phyloP scores from a whole-genome alignment of 2,797 vertebrate genomes.

The Phrynocephalus guinanensis region DNA sequence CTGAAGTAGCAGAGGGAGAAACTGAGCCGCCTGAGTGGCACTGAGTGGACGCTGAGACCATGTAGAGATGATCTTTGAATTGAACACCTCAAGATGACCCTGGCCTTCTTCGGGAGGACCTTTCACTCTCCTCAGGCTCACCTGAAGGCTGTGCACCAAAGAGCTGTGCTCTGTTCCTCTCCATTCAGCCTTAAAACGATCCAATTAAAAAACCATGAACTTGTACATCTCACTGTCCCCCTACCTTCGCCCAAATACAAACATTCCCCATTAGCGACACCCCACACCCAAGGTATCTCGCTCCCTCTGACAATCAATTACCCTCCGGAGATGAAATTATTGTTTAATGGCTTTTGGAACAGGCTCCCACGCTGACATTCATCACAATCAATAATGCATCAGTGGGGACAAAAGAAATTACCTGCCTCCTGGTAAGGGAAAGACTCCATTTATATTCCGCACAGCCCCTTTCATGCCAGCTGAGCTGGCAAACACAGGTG shows the following conservation, averaged over 20 bases:
- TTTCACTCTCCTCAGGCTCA: not conserved
- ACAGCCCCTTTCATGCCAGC: constrained; percentile 66
- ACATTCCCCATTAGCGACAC: constrained; percentile 71
- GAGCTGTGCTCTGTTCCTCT: constrained; percentile 48
- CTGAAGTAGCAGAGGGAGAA: not conserved
- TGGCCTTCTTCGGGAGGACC: constrained; percentile 3
- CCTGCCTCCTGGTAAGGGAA: constrained; percentile 81
- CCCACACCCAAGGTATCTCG: constrained; percentile 70
- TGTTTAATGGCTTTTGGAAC: constrained; percentile 85
- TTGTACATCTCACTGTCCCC: constrained; percentile 66
- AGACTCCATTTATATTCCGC: constrained; percentile 79
- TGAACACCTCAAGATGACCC: not conserved
- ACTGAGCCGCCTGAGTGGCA: not conserved
- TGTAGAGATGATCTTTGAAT: not conserved
- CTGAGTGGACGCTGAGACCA: not conserved
- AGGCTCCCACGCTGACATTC: constrained; percentile 82
- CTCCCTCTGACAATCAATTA: constrained; percentile 83
- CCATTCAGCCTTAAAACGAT: constrained; percentile 57
- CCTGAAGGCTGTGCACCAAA: constrained; percentile 25
- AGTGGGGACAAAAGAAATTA: constrained; percentile 85
- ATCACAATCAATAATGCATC: constrained; percentile 86
- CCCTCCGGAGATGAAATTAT: constrained; percentile 84
- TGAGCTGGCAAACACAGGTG: constrained; percentile 69
- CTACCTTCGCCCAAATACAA: constrained; percentile 73
- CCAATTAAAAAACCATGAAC: constrained; percentile 78